These are phyloP conservation scores for Mus minutoides DNA, from an alignment of 2,797 vertebrate species.

Conservation along the genomic window DNA sequence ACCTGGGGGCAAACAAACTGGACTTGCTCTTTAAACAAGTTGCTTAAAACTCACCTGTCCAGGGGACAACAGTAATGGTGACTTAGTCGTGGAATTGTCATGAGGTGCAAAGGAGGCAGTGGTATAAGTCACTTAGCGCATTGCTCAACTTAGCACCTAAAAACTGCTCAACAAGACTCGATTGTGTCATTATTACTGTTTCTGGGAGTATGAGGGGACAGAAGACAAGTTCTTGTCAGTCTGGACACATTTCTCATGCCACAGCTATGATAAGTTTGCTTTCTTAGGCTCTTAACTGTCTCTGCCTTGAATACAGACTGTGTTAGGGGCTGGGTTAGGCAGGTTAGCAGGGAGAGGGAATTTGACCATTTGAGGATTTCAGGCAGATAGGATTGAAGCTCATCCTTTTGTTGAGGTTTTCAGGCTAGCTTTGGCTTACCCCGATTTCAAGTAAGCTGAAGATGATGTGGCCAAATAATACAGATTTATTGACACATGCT, in stretches of 20 bases:
- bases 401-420: background rate
- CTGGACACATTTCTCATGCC: background rate
- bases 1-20: background rate
- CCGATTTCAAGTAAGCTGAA: background rate
- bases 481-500: background rate
- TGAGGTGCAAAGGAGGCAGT: background rate
- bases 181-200: background rate
- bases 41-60: background rate
- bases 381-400: background rate
- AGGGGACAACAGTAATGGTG: background rate
- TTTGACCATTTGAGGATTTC: background rate
- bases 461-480: background rate
- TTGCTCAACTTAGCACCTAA: background rate
- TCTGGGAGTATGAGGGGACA: background rate
- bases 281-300: background rate
- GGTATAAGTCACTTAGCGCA: background rate
- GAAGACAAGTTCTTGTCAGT: background rate
- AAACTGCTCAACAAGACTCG: background rate
- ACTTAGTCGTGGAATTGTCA: too few species aligned
- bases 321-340: background rate
- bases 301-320: slow-evolving; percentile 9
- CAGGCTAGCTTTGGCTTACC: background rate
- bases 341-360: background rate
- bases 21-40: background rate
- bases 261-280: background rate